Evolutionary conservation across 1,140 invertebrate species (phyloP), one percentile per base, ranked within the genome.

Genomic region (Zaprionus tsacasi): DNA sequence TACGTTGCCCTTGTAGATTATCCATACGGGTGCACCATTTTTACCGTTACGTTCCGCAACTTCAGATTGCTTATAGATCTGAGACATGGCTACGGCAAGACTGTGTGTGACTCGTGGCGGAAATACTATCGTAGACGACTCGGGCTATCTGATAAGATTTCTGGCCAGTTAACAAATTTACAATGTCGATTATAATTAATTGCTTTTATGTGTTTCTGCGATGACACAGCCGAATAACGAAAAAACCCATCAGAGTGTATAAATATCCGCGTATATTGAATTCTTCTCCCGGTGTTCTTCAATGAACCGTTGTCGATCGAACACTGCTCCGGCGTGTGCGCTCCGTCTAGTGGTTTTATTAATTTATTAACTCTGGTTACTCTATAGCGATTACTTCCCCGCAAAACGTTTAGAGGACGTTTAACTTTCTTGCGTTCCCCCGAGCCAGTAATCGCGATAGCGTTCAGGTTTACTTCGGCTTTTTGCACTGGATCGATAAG

Each of bases 1-100:
- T 3, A 96, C 94, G 27, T 81, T 88, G 66, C 95, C 94, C 70
- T 94, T 94, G 70, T 95, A 92, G n/a, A 96, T 93, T 7, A 96
- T 90, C 95, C 95, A 96, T 0, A 93, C 73, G 11, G 92, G 92
- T 0, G 91, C 66, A 11, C 93, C 94, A 21, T 93, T 89, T 57
- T 92, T 92, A 7, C 95, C 95, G 77, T 95, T 94, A 27, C 93
- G 92, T 45, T 92, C 80, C 2, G 93, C 89, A 17, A 96, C 94
- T 65, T 96, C 94, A 13, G 93, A 93, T 8, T 93, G 75, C 11
- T 93, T 93, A 80, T 93, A 95, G 17, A 78, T 70, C 63, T 91
- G 76, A 7, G 87, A 79, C 91, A 92, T 91, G 30, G 13, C 13
- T 45, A 7, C 1, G 5, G 4, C 17, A 6, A 7, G 40, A 48